phyloP scores from a whole-genome alignment of 2,888 invertebrate species.

The Apamea epomidion region DNA sequence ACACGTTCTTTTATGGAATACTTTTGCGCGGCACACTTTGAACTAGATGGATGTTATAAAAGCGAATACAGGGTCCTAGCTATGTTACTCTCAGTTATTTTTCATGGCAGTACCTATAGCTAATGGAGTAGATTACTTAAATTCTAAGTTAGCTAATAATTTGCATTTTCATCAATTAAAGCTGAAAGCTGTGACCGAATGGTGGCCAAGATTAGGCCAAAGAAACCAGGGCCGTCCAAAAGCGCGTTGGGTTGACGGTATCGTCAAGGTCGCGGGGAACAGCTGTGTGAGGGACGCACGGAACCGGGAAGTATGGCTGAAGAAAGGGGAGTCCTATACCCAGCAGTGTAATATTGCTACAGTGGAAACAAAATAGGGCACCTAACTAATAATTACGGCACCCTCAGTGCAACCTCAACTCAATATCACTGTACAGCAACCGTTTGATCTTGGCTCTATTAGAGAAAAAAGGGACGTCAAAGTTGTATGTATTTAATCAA shows the following conservation, averaged over 20 bases:
- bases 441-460: constrained; percentile 36
- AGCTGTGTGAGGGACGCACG: background rate
- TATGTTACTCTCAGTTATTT: background rate
- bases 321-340: background rate
- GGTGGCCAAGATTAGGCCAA: background rate
- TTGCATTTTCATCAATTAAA: background rate
- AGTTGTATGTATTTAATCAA: constrained; percentile 3
- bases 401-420: constrained; percentile 7
- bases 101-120: background rate
- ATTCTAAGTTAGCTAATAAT: background rate
- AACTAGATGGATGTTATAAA: too few relatives aligned
- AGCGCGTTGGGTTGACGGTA: background rate
- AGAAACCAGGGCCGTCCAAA: background rate
- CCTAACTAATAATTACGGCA: constrained; percentile 1
- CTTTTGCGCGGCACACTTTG: constrained; percentile 15
- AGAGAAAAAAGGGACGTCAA: constrained; percentile 19
- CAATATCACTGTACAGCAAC: constrained; percentile 29
- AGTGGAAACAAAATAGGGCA: background rate
- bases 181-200: background rate
- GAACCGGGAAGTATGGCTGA: background rate
- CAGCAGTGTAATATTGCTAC: background rate
- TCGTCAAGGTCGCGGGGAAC: background rate
- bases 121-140: background rate
- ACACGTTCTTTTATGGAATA: background rate
- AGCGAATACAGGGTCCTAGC: background rate